phyloP scores from a whole-genome alignment of 1,140 invertebrate genomes.

The Microplitis demolitor region DNA sequence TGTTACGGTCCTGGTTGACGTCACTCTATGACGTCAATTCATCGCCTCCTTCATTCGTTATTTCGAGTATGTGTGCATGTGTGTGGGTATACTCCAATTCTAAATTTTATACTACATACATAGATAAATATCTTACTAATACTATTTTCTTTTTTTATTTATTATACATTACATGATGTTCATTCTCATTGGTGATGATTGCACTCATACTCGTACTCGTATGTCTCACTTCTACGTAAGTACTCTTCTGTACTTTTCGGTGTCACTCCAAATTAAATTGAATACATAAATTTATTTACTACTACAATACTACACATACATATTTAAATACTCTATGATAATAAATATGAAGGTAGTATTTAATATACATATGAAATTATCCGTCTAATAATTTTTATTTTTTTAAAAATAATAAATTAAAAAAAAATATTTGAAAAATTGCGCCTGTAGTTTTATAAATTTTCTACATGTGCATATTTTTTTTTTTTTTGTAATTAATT shows the following conservation, averaged over 20 bases:
- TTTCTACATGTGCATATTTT: no score
- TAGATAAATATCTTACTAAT: neutral
- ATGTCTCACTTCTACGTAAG: neutral
- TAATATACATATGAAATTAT: no score
- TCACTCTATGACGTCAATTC: slow-evolving; percentile 52
- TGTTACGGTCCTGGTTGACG: slow-evolving; percentile 48
- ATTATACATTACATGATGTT: neutral
- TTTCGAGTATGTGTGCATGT: neutral
- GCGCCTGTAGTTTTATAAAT: no score
- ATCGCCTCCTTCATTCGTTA: slow-evolving; percentile 8
- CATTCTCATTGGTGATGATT: neutral
- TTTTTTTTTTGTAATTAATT: no score
- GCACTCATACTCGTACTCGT: neutral
- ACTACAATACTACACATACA: no score
- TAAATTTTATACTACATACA: neutral
- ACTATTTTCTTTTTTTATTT: neutral
- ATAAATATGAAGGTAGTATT: no score
- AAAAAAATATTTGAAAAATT: no score
- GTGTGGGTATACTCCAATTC: slow-evolving; percentile 1
- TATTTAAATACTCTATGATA: no score
- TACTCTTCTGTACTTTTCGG: neutral
- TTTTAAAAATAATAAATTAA: no score
- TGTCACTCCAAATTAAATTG: no score
- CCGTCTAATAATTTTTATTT: no score
- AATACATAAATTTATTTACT: no score